A percentile compares a stretch with the other conserved stretches of the same genome.
phyloP scores from a whole-genome alignment of 92 coral and sea anemone species.

The Porites divaricata region DNA sequence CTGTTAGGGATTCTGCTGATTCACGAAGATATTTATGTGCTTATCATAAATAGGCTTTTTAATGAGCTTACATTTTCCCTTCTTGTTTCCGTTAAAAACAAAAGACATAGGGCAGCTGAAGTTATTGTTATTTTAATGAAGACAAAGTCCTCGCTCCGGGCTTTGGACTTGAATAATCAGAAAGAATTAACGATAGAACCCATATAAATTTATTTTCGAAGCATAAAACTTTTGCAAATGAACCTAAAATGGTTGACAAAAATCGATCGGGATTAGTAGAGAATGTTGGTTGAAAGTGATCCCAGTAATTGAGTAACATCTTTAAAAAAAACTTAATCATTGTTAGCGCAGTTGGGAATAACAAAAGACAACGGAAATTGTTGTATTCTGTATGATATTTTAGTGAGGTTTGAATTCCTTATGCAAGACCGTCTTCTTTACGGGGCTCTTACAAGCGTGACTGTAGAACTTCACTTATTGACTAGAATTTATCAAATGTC shows the following conservation, averaged over 20 bases:
- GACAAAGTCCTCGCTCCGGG: neutral
- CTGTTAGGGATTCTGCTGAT: too few species aligned
- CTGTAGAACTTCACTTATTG: neutral
- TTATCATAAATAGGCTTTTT: conserved; percentile 13
- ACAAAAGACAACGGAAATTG: conserved; percentile 1
- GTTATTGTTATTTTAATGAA: conserved; percentile 3
- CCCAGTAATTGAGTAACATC: neutral
- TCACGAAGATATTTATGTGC: neutral
- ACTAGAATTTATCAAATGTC: neutral
- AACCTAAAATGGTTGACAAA: neutral
- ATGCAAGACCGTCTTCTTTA: neutral
- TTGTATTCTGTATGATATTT: neutral
- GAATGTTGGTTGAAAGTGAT: neutral
- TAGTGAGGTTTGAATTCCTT: neutral
- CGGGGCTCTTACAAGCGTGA: neutral
- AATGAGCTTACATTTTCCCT: neutral
- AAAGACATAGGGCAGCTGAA: neutral
- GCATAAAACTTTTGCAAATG: neutral
- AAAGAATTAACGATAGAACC: neutral
- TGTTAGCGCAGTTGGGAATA: neutral
- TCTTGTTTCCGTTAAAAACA: neutral
- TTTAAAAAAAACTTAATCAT: neutral
- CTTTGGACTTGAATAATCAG: neutral
- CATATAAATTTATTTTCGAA: neutral
- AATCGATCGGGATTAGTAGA: neutral